Evolutionary conservation across 30 jellyfish, hydroid and myxozoan species (phyloP).

Genomic region (Rhopilema esculentum): DNA sequence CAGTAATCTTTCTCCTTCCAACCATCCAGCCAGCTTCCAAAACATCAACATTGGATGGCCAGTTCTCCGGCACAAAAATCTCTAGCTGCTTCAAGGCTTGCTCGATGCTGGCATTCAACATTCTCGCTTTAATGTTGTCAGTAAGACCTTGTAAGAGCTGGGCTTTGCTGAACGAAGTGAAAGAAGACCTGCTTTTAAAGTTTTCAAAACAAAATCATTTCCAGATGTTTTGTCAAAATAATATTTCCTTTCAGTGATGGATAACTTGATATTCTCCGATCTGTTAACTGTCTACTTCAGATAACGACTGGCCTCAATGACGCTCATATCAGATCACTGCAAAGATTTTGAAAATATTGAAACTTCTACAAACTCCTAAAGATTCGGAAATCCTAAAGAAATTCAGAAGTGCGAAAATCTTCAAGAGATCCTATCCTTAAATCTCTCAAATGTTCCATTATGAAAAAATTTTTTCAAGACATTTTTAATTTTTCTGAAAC

Average conservation of each 20-base stretch:
- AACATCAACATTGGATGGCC: constrained; percentile 40
- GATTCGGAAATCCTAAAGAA: no score
- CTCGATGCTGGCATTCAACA: constrained; percentile 32
- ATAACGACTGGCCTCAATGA: constrained; percentile 40
- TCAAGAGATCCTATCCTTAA: no score
- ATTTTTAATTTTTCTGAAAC: no score
- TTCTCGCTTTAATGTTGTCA: constrained; percentile 54
- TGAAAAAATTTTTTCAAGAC: no score
- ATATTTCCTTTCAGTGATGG: constrained; percentile 51
- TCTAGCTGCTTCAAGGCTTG: constrained; percentile 16
- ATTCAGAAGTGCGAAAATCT: no score
- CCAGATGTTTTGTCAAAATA: constrained; percentile 17
- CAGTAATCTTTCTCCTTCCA: constrained; percentile 35
- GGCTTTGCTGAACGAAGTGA: constrained; percentile 38
- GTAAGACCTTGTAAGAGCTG: constrained; percentile 46
- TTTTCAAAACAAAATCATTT: constrained; percentile 1
- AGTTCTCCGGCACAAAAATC: constrained; percentile 27
- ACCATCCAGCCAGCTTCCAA: no score
- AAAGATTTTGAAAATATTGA: constrained; percentile 44
- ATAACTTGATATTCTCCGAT: constrained; percentile 37
- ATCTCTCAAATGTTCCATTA: no score
- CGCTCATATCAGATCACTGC: constrained; percentile 42
- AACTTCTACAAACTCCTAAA: constrained; percentile 27
- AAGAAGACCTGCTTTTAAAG: constrained; percentile 24
- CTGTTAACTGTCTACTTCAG: constrained; percentile 38